Evolutionary conservation across 2,888 invertebrate species (phyloP), one percentile per base, ranked within the genome.

Genomic region (Drosophila glabriapex): DNA sequence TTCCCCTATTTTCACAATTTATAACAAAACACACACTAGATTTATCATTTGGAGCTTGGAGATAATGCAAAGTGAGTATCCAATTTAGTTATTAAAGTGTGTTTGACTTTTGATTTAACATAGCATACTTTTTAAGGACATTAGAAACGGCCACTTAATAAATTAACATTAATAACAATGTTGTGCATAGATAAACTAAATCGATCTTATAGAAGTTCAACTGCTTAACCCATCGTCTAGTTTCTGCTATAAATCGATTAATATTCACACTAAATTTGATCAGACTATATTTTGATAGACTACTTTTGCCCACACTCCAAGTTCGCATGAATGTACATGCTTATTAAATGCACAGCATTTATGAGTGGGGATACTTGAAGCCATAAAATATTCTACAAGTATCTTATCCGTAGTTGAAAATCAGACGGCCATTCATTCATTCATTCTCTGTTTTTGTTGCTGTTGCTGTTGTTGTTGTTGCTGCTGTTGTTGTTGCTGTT

Each of bases 341-440:
- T 39, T 56, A 56, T 68, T 68, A 68, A 56, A 25, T 69, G 69
- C 58, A 68, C 55, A 41, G 10, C 22, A 50, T 37, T 14, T 41
- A 12, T 66, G 53, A 50, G 41, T 81, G 64, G 81, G 70, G 41
- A 74, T 74, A 69, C 78, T 78, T 81, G 73, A 83, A 64, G 66
- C 66, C 66, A 73, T 81, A 63, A 80, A 80, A 79, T 73, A 68
- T 68, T 76, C 63, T 66, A 68, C 78, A 78, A 78, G 78, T 72
- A 85, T 88, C 80, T 85, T 90, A 90, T 90, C 90, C 88, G 80
- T 80, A 72, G 80, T 76, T 78, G 60, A 76, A 82, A 85, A 85
- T 85, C 89, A 90, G 82, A 70, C 83, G 62, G 29, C 60, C 71
- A 90, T 85, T 85, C 83, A 84, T 85, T 88, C 79, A 89, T 74